Conservation (phyloP, 2,113 vertebrate species). For the Macaca mulatta region DNA sequence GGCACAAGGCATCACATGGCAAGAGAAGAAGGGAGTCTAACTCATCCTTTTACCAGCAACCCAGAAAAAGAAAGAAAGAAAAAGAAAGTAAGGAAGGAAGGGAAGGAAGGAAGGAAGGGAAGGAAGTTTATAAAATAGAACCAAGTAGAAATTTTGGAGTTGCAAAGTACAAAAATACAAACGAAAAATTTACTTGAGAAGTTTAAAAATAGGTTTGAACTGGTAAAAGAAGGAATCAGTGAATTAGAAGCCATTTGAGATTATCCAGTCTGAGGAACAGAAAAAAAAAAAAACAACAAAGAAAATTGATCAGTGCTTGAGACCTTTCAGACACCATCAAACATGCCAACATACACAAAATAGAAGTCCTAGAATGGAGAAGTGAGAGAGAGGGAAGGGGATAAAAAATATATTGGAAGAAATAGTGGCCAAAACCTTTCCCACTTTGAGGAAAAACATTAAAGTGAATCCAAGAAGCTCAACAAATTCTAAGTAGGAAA, state of each 20-base stretch:
- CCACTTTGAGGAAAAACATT: not conserved
- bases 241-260: not conserved
- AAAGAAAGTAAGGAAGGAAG: not conserved
- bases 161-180: not conserved
- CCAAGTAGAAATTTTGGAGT: not conserved
- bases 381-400: too few relatives aligned
- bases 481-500: not conserved
- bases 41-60: not conserved
- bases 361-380: too few relatives aligned
- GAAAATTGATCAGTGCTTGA: too few relatives aligned
- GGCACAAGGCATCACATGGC: not conserved
- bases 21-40: not conserved
- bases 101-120: too few relatives aligned
- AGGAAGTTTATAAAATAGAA: not conserved
- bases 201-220: not conserved
- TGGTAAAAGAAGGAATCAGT: not conserved
- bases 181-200: not conserved
- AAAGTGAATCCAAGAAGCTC: not conserved
- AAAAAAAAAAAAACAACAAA: too few relatives aligned
- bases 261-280: not conserved
- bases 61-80: not conserved
- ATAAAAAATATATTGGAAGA: too few relatives aligned
- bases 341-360: too few relatives aligned
- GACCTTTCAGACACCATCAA: too few relatives aligned
- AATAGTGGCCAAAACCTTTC: too few relatives aligned